A percentile compares a stretch with the other conserved stretches of the same genome.
These are phyloP conservation scores for Notarius quadriscutis DNA, from an alignment of 2,113 vertebrate species.

Conservation along the genomic window DNA sequence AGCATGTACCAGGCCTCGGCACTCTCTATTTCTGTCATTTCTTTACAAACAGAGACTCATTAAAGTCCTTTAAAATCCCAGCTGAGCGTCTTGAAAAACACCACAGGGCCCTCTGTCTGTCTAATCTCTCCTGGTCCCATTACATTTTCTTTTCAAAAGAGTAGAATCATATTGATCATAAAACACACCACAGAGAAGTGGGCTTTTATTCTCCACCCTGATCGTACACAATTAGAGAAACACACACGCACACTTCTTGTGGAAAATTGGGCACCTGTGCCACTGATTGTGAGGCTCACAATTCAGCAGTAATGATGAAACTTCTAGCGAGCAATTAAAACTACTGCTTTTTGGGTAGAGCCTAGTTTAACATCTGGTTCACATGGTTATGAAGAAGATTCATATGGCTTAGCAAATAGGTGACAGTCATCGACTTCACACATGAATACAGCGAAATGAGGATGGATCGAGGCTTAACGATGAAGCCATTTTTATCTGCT, in stretches of 20 bases:
- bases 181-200: background rate
- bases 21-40: background rate
- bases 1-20: background rate
- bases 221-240: background rate
- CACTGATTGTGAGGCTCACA: background rate
- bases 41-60: slow-evolving; percentile 10
- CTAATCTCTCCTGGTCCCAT: background rate
- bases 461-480: background rate
- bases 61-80: slow-evolving; percentile 24
- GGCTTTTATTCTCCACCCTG: background rate
- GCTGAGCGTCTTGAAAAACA: slow-evolving; percentile 20
- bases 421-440: background rate
- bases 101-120: background rate
- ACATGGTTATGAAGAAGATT: background rate
- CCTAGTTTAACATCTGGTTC: background rate
- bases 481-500: background rate
- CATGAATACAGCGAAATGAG: background rate
- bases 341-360: background rate
- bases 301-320: background rate
- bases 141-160: background rate
- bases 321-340: background rate
- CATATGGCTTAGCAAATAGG: background rate
- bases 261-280: background rate
- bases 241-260: background rate
- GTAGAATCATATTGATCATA: background rate